Base-by-base conservation (phyloP, 2,888 invertebrate species). In the Synergus laeviventris region DNA sequence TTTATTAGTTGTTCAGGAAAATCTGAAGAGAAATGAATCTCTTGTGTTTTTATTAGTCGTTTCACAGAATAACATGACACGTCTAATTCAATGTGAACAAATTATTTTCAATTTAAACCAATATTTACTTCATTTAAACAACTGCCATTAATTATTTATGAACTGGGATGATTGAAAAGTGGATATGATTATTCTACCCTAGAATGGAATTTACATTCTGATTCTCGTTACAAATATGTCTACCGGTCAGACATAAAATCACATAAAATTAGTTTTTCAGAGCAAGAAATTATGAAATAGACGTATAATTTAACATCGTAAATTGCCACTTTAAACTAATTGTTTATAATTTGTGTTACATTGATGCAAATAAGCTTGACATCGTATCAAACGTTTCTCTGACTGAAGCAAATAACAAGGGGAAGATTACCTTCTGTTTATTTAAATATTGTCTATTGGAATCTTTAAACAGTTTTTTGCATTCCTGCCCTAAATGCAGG, bases 361-460 rank as follows among this genome's bases (percentile, higher is more conserved):
- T 18, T 49, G 45, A 62, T 39, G 62, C 62, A 62, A 62, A 49
- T 70, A 70, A 5, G 31, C 45, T 38, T 62, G 38, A 39, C 62
- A 39, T 38, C 39, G 62, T 42, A 42, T 42, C 1, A 42, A 42
- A 42, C 4, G 14, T 39, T 38, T 12, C 7, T n/a, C 36, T 36
- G 38, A 62, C 11, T 14, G 18, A 70, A 31, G 49, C 36, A 49
- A 49, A 70, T 12, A 16, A n/a, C 31, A n/a, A n/a, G n/a, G 2
- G 31, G 9, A 70, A 49, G 36, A 49, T 70, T 70, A 14, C 66
- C 66, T 42, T 66, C 42, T 66, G 3, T 24, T 42, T 42, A 66
- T 42, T 66, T 14, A 42, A 24, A 66, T 45, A 5, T 12, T 39
- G 14, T 21, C 5, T 21, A 39, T 21, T 64, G 14, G 7, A 39